These are phyloP conservation scores for Oryctolagus cuniculus DNA, from an alignment of 2,113 vertebrate species.

Conservation along the genomic window mOryCun1.1 NC_091450.1:59738001-59738500, in stretches of 20 bases:
- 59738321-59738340: not conserved
- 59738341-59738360: not conserved
- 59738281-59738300: not conserved
- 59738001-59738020: not conserved
- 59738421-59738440: not conserved
- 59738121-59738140: not conserved
- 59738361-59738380: not conserved
- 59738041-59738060: not conserved
- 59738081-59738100: not conserved
- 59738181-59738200: not conserved
- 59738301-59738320: too few relatives aligned
- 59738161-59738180: slow-evolving; percentile 11
- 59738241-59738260: not conserved
- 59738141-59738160: not conserved
- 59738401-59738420: not conserved
- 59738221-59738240: slow-evolving; percentile 34
- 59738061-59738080: too few relatives aligned
- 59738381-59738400: not conserved
- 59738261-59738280: slow-evolving; percentile 3
- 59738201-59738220: not conserved
- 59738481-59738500: not conserved
- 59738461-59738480: not conserved
- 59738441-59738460: not conserved
- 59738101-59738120: not conserved
- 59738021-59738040: not conserved